These are phyloP conservation scores for Nineta flava DNA, from an alignment of 2,888 invertebrate species.

Conservation along the genomic window DNA sequence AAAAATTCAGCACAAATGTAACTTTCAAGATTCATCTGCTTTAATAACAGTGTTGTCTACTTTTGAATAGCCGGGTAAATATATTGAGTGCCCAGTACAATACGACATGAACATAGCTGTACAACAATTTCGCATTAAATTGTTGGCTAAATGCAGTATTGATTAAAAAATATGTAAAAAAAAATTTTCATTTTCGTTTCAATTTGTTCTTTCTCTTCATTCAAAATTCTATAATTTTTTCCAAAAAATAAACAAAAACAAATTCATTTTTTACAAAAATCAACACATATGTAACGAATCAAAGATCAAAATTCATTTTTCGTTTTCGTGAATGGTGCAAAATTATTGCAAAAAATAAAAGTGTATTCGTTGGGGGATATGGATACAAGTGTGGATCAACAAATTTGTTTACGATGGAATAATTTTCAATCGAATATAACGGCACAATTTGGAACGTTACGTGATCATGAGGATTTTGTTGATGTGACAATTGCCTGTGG, in stretches of 20 bases:
- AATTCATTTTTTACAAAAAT: not conserved
- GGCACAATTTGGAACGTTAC: slow-evolving; percentile 68
- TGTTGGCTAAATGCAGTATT: slow-evolving; percentile 6
- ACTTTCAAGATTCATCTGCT: too few species aligned
- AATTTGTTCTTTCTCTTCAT: slow-evolving; percentile 3
- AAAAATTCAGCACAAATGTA: too few species aligned
- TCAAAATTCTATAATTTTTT: not conserved
- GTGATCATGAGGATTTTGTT: slow-evolving; percentile 76
- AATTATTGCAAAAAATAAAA: too few species aligned
- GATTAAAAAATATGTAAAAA: slow-evolving; percentile 1
- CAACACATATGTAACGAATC: not conserved
- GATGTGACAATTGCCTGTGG: slow-evolving; percentile 79
- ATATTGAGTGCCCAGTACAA: not conserved
- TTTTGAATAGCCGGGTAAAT: too few species aligned
- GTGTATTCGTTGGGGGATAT: slow-evolving; percentile 12
- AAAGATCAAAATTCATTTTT: too few species aligned
- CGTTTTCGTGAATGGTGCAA: not conserved
- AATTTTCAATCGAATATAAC: slow-evolving; percentile 79
- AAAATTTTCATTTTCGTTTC: slow-evolving; percentile 1
- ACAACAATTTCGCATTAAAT: not conserved
- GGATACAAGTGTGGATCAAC: slow-evolving; percentile 52
- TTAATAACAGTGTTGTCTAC: too few species aligned
- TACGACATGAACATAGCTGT: not conserved
- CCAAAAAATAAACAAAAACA: not conserved
- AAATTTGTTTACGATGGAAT: slow-evolving; percentile 82